Conservation (phyloP, 2,797 vertebrate species). For the Acanthornis magna region DNA sequence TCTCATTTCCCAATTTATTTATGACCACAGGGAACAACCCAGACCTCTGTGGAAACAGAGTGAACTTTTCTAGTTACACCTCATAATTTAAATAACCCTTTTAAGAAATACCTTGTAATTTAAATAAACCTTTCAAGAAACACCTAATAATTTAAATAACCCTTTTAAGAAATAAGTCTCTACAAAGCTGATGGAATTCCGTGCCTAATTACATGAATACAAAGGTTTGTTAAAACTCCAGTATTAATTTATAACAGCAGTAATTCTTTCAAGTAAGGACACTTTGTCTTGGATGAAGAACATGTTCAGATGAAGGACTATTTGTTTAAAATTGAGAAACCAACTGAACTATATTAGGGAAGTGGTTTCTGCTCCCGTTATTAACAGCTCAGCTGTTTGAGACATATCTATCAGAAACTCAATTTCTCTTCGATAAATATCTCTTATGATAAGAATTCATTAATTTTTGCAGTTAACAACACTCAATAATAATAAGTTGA, state of each 20-base stretch:
- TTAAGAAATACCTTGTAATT: background rate
- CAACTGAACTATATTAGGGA: background rate
- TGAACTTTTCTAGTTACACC: background rate
- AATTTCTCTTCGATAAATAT: background rate
- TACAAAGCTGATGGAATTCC: background rate
- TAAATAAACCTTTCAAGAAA: background rate
- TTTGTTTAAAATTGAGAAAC: background rate
- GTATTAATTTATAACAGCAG: background rate
- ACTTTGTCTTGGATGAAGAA: background rate
- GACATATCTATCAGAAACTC: background rate
- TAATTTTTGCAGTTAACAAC: background rate
- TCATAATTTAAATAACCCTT: background rate
- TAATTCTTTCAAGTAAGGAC: background rate
- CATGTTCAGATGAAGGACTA: background rate
- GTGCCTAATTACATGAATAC: background rate
- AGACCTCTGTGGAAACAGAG: background rate
- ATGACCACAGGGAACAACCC: background rate
- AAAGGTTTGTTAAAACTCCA: background rate
- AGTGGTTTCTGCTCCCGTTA: background rate
- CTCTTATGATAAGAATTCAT: background rate
- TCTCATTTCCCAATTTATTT: background rate
- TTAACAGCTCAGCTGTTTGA: background rate
- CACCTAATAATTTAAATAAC: background rate
- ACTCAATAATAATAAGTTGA: background rate
- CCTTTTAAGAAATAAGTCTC: background rate